phyloP scores from a whole-genome alignment of 2,113 vertebrate genomes.

The Pteruthius melanotis region DNA sequence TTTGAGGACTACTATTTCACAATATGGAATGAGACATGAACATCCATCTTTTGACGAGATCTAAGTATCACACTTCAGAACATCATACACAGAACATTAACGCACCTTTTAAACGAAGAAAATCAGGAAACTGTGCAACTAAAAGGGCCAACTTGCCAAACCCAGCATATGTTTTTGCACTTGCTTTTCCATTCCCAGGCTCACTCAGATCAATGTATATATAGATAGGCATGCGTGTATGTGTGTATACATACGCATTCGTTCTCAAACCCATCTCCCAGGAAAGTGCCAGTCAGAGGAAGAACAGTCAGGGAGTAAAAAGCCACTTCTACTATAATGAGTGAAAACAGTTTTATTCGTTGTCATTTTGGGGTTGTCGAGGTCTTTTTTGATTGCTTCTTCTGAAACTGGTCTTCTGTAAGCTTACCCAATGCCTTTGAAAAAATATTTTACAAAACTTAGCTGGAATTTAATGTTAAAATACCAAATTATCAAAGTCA shows the following conservation, averaged over 20 bases:
- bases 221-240: neutral
- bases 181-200: conserved; percentile 9
- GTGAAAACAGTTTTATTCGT: neutral
- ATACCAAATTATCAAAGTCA: neutral
- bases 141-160: conserved; percentile 32
- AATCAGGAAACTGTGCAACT: neutral
- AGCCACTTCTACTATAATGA: neutral
- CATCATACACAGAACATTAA: neutral
- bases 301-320: neutral
- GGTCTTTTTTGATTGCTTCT: neutral
- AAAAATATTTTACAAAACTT: neutral
- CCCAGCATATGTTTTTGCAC: conserved; percentile 3
- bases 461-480: neutral
- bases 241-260: neutral
- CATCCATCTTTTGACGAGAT: neutral
- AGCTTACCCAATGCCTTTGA: neutral
- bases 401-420: neutral
- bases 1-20: neutral
- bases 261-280: neutral
- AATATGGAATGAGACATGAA: neutral
- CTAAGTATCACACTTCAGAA: neutral
- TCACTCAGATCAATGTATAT: neutral
- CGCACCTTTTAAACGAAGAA: neutral
- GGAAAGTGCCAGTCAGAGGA: neutral
- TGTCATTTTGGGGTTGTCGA: neutral